Conservation (phyloP, 2,113 vertebrate genomes). For the Hemichromis elongatus region DNA sequence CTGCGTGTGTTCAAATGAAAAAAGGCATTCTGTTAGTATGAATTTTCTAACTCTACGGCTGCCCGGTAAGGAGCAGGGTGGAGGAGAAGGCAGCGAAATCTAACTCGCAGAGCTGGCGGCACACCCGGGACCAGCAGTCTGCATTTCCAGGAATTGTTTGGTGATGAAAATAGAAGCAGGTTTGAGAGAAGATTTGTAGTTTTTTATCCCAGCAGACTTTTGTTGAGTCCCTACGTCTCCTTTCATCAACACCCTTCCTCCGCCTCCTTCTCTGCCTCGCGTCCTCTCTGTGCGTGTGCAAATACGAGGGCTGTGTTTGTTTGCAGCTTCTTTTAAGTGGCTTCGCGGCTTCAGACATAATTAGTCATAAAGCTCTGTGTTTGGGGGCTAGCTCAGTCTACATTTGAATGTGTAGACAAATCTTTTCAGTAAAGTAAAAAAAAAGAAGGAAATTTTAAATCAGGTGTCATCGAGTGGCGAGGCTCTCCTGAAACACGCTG, state of each 20-base stretch:
- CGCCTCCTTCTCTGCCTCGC: not conserved
- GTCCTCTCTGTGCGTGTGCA: not conserved
- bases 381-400: not conserved
- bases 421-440: not conserved
- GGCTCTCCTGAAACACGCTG: not conserved
- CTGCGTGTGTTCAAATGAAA: constrained; percentile 18
- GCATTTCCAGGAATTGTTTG: constrained; percentile 48
- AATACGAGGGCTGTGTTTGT: not conserved
- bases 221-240: not conserved
- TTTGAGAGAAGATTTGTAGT: constrained; percentile 33
- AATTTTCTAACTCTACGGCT: constrained; percentile 14
- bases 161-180: constrained; percentile 39
- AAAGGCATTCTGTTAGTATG: constrained; percentile 15
- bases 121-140: constrained; percentile 1
- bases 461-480: not conserved
- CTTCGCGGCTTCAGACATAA: constrained; percentile 8
- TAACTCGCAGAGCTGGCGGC: constrained; percentile 7
- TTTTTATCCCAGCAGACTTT: constrained; percentile 37
- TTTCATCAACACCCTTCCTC: constrained; percentile 2
- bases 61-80: not conserved
- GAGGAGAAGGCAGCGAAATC: not conserved
- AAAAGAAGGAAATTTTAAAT: not conserved
- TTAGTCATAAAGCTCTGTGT: constrained; percentile 7
- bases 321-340: constrained; percentile 14
- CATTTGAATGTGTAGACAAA: not conserved